Evolutionary conservation across 2,888 invertebrate species (phyloP).

Genomic region (Ormyrus nitidulus): DNA sequence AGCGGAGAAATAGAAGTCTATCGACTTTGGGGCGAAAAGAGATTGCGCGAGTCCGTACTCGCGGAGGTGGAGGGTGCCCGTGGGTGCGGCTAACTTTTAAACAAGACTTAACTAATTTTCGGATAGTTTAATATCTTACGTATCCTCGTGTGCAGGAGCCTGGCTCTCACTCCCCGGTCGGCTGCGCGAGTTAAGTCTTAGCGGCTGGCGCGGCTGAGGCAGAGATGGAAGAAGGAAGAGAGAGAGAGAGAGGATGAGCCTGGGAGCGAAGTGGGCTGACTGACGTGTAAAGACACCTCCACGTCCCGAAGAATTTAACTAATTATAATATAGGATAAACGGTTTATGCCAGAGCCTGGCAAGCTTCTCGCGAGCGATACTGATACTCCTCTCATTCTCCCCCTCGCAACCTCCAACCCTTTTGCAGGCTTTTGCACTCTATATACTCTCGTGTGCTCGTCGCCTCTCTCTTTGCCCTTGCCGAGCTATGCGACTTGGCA

Average conservation of each 20-base stretch:
- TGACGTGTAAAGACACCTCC: slow-evolving; percentile 75
- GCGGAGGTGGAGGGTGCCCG: slow-evolving; percentile 32
- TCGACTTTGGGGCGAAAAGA: slow-evolving; percentile 40
- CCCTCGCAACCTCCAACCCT: slow-evolving; percentile 53
- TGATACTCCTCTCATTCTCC: slow-evolving; percentile 65
- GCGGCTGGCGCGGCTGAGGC: slow-evolving; percentile 67
- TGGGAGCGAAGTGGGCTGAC: slow-evolving; percentile 73
- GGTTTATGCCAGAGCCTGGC: slow-evolving; percentile 72
- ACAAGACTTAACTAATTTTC: slow-evolving; percentile 74
- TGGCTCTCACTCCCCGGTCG: slow-evolving; percentile 55
- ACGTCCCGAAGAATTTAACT: slow-evolving; percentile 75
- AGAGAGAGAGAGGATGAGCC: slow-evolving; percentile 67
- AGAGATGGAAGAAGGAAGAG: slow-evolving; percentile 64
- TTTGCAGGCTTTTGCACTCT: slow-evolving; percentile 57
- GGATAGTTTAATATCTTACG: slow-evolving; percentile 73
- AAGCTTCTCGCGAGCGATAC: slow-evolving; percentile 68
- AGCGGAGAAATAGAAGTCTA: slow-evolving; percentile 3
- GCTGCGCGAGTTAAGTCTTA: slow-evolving; percentile 73
- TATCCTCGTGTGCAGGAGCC: slow-evolving; percentile 58
- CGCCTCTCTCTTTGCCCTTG: slow-evolving; percentile 53
- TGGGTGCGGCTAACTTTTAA: slow-evolving; percentile 69
- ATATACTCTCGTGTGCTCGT: slow-evolving; percentile 11
- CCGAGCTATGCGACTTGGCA: slow-evolving; percentile 65
- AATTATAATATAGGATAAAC: slow-evolving; percentile 75
- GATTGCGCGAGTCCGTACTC: slow-evolving; percentile 43